Evolutionary conservation across 2,113 vertebrate genomes (phyloP), one percentile per base, ranked within the genome.

Genomic region (Balaeniceps rex): DNA sequence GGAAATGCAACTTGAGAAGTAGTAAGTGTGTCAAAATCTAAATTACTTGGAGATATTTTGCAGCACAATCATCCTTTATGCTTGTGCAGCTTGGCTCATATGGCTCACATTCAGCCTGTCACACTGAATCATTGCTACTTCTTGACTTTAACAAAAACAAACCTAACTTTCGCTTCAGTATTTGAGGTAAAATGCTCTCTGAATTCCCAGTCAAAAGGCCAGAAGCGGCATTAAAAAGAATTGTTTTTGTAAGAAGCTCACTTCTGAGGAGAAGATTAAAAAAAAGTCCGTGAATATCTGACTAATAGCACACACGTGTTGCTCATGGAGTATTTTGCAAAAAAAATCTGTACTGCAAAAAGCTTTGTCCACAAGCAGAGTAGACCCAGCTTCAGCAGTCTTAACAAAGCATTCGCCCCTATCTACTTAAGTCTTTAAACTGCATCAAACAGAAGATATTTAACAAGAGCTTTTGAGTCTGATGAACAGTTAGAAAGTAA

Each of bases 21-120:
- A 17, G 83, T 87, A 92, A 92, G 92, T 71, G 91, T 86, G 95
- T 96, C 88, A 96, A 92, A 96, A 96, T 64, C 81, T 68, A 57
- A 94, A 94, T 93, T 75, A 90, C 95, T 78, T 14, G 68, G 81
- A 87, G 88, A 91, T 93, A 83, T 88, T 97, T 88, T 52, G 88
- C 88, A 94, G 94, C 81, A 95, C 95, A 96, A 93, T 92, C 93
- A 88, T 57, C 88, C 95, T 97, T 96, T 95, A 95, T 92, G 94
- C 93, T 36, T 9, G 61, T 7, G 78, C 93, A 83, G 93, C 65
- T 52, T 26, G 1, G 80, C 78, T 97, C 97, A 95, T 94, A 94
- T 94, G 95, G 97, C 97, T 97, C 91, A 72, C 94, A 95, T 96
- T 97, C 93, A 96, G 94, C 74, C 94, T 97, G 97, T 97, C 97